These are phyloP conservation scores for Alviniconcha strummeri DNA, from an alignment of 2,888 invertebrate genomes.

Conservation along the genomic window DNA sequence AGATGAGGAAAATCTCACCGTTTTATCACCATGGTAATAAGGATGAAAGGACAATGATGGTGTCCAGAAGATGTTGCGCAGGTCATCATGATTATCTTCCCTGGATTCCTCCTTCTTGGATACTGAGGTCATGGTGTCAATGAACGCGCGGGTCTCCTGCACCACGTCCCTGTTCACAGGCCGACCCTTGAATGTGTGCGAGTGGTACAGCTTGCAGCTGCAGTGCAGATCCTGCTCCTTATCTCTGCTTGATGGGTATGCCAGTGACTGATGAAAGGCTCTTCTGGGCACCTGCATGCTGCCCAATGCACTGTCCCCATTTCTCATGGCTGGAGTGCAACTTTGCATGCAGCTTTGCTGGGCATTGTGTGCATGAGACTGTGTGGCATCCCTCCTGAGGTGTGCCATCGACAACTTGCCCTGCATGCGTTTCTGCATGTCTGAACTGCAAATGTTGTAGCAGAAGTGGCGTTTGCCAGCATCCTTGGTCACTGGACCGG, in stretches of 20 bases:
- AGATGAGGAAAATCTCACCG: not conserved
- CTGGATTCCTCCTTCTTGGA: not conserved
- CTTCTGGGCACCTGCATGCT: not conserved
- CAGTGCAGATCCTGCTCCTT: conserved; percentile 36
- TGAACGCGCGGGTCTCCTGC: conserved; percentile 34
- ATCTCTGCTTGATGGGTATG: not conserved
- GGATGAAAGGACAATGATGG: conserved; percentile 56
- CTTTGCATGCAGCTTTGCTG: not conserved
- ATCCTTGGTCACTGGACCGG: no score
- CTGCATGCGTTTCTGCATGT: conserved; percentile 28
- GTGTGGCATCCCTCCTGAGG: no score
- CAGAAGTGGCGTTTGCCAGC: not conserved
- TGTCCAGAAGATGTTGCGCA: conserved; percentile 62
- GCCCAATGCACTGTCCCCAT: not conserved
- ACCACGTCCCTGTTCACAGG: conserved; percentile 36
- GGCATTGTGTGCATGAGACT: not conserved
- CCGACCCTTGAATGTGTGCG: conserved; percentile 35
- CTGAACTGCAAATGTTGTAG: conserved; percentile 32
- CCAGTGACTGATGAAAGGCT: conserved; percentile 30
- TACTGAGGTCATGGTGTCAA: conserved; percentile 11
- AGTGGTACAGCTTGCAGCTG: conserved; percentile 39
- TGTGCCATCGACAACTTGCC: not conserved
- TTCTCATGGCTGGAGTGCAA: not conserved
- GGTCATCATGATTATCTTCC: conserved; percentile 38
- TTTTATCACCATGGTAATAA: conserved; percentile 51